These are phyloP conservation scores for Drosophila putrida DNA, from an alignment of 2,888 invertebrate genomes.

Conservation along the genomic window DNA sequence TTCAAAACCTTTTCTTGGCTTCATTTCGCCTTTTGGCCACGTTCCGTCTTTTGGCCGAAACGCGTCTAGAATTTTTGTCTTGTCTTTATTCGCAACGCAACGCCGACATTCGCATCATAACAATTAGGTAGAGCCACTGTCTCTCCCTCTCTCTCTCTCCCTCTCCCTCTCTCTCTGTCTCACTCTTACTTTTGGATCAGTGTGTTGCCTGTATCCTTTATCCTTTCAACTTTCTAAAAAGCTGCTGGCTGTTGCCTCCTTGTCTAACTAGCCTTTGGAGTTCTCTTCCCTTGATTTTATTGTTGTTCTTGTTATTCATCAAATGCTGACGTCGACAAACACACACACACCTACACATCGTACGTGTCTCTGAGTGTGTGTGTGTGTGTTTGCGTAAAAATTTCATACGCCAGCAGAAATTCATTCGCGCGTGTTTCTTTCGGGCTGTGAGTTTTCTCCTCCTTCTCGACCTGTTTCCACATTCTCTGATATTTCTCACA, in stretches of 20 bases:
- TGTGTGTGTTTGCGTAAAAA: slow-evolving; percentile 64
- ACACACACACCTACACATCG: slow-evolving; percentile 21
- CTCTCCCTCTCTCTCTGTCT: not conserved
- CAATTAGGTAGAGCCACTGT: slow-evolving; percentile 59
- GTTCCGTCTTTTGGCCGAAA: slow-evolving; percentile 33
- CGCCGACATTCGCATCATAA: slow-evolving; percentile 70
- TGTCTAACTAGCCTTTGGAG: slow-evolving; percentile 38
- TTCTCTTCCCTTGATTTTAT: slow-evolving; percentile 11
- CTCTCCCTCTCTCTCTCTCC: not conserved
- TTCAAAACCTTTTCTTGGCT: slow-evolving; percentile 69
- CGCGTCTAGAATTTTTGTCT: slow-evolving; percentile 50
- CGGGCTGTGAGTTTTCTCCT: slow-evolving; percentile 17
- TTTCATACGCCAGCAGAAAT: slow-evolving; percentile 74
- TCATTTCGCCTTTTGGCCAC: slow-evolving; percentile 51
- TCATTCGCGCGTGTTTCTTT: slow-evolving; percentile 68
- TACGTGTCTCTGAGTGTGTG: slow-evolving; percentile 1
- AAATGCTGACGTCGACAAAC: slow-evolving; percentile 67
- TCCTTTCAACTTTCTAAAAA: slow-evolving; percentile 58
- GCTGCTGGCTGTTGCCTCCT: slow-evolving; percentile 40
- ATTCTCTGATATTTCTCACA: not conserved
- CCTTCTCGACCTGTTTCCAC: not conserved
- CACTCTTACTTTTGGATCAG: not conserved
- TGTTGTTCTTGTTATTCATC: slow-evolving; percentile 44
- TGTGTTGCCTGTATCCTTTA: slow-evolving; percentile 31
- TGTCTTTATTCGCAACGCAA: slow-evolving; percentile 14